These are phyloP conservation scores for Ceyx erithaca DNA, from an alignment of 2,797 vertebrate species.

Conservation along the genomic window DNA sequence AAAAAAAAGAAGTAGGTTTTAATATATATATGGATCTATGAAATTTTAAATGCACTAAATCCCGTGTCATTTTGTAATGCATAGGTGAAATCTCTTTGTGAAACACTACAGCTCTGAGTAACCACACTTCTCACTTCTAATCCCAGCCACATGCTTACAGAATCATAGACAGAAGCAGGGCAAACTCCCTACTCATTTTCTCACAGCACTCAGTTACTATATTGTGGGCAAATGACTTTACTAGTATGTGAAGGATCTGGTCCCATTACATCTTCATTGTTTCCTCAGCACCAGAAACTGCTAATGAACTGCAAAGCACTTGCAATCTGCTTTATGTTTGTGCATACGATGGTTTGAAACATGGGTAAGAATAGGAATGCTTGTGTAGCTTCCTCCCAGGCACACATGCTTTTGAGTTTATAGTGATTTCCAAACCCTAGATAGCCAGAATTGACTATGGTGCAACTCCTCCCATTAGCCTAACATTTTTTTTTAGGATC, in stretches of 20 bases:
- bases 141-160: neutral
- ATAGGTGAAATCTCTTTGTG: neutral
- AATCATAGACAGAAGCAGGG: neutral
- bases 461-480: neutral
- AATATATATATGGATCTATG: neutral
- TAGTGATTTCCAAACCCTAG: neutral
- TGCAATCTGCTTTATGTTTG: neutral
- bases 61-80: neutral
- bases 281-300: neutral
- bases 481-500: neutral
- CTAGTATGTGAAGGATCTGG: neutral
- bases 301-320: neutral
- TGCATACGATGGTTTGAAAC: neutral
- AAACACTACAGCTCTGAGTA: neutral
- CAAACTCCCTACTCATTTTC: neutral
- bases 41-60: conserved; percentile 13
- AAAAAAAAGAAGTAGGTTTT: neutral
- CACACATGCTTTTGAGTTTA: neutral
- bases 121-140: neutral
- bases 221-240: neutral
- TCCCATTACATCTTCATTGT: neutral
- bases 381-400: neutral
- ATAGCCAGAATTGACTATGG: neutral
- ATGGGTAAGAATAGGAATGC: neutral
- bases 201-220: neutral